Evolutionary conservation across 1,140 invertebrate species (phyloP), one percentile per base, ranked within the genome.

Genomic region (Drosophila kohkoa): DNA sequence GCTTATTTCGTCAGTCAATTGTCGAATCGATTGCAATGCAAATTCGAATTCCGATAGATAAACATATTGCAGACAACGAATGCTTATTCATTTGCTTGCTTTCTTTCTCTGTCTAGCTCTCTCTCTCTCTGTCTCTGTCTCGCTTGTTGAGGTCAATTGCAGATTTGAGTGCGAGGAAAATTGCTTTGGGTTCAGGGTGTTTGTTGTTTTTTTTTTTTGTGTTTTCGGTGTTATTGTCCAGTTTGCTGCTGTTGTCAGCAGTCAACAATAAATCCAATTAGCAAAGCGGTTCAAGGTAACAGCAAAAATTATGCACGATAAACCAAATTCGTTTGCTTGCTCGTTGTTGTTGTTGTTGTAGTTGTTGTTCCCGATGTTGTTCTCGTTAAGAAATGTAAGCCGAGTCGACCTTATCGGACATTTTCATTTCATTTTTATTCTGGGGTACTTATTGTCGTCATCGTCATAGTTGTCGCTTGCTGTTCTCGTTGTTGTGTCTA

Each of bases 201-300:
- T 25, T 25, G 32, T 32, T 32, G 30, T 32, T 52, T 20, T 20
- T 20, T 20, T 2, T 3, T 20, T 25, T 25, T 25, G 20, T 25
- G 3, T 3, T 25, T 25, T 25, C 3, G 20, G 20, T 65, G 51
- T 55, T 65, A 35, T 65, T 55, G 51, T 65, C 38, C 63, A 55
- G 51, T 65, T 25, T 25, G 20, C 20, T 68, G 58, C 59, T 52
- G 65, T 62, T 81, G 81, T 89, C 83, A 88, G 85, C 85, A 88
- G 85, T 88, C 80, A 88, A 83, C 83, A 83, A 88, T 89, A 88
- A 83, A 88, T 88, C 83, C 83, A 88, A 88, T 88, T 88, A 88
- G 85, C 54, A 72, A 72, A 81, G 70, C 85, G 66, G 79, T 87
- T 87, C 82, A 86, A 86, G 82, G 82, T 87, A 79, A 78, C 48